Base-by-base conservation (phyloP, 1,140 invertebrate genomes). In the Drosophila busckii region DNA sequence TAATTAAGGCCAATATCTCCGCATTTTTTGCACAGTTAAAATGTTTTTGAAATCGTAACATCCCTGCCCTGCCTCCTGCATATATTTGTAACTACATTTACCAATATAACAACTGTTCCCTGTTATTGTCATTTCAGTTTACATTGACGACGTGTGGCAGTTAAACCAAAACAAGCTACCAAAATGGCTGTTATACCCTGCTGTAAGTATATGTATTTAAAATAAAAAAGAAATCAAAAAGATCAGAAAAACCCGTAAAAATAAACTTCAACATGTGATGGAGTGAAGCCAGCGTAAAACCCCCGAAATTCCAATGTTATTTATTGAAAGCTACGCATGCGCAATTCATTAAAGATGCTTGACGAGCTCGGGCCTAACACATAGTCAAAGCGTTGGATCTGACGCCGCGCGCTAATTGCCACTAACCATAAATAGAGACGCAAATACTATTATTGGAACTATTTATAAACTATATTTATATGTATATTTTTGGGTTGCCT, bases 181-280 rank as follows among this genome's bases (percentile, higher is more conserved):
- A 65, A 67, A 54, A 85, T 85, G 82, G 83, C 83, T 59, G 75
- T 85, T 63, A 64, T 85, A 12, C 75, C 75, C 31, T 66, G 63
- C 35, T 76, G 82, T 85, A 82, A 84, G 82, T 84, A 75, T 34
- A 46, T 37, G 40, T 63, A 31, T 28, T 37, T 29, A 13, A 22
- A 15, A 4, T 12, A 42, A 29, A 28, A 40, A 17, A 42, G 16
- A 22, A 9, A 16, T 31, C 9, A 52, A 4, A 45, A 35, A 46
- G 32, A 34, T 19, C 3, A 26, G 29, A 29, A 38, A 40, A 42
- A 10, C 28, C 20, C 29, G 16, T 46, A 37, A 19, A 34, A 76
- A 78, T 49, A 68, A 73, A 23, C 20, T 42, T 80, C 71, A n/a
- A n/a, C n/a, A 71, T 58, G 62, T 67, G 73, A 70, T 49, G 17